Evolutionary conservation across 2,888 invertebrate genomes (phyloP).

Genomic region (Campoplex capitator): DNA sequence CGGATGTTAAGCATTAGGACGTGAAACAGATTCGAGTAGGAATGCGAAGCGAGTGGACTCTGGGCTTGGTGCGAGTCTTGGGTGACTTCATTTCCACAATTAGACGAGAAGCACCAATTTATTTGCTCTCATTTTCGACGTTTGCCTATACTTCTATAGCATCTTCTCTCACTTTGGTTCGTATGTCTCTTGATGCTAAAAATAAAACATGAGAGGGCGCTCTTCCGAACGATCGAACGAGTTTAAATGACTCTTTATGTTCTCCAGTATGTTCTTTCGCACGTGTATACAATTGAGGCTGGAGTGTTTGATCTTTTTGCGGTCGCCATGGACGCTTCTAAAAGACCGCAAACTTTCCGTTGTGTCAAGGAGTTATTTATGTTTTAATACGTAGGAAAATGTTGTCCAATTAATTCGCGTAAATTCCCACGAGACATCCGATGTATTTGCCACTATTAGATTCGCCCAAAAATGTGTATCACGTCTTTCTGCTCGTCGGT

Average conservation of each 20-base stretch:
- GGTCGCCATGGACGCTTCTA: neutral
- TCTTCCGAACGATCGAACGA: constrained; percentile 54
- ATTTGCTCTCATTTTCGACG: constrained; percentile 64
- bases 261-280: constrained; percentile 17
- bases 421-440: neutral
- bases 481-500: neutral
- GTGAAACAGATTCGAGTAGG: neutral
- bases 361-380: neutral
- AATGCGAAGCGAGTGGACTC: constrained; percentile 21
- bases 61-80: constrained; percentile 7
- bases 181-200: constrained; percentile 38
- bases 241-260: constrained; percentile 51
- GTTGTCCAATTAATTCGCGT: neutral
- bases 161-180: neutral
- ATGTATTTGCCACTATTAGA: neutral
- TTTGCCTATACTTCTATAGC: constrained; percentile 18
- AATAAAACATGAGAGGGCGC: constrained; percentile 44
- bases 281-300: neutral
- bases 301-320: neutral
- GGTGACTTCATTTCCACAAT: constrained; percentile 64
- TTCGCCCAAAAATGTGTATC: neutral
- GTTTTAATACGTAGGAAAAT: neutral
- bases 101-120: constrained; percentile 63
- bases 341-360: neutral
- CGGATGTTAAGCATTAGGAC: neutral